Conservation (phyloP, 1,140 invertebrate species). For the Monochamus saltuarius region DNA sequence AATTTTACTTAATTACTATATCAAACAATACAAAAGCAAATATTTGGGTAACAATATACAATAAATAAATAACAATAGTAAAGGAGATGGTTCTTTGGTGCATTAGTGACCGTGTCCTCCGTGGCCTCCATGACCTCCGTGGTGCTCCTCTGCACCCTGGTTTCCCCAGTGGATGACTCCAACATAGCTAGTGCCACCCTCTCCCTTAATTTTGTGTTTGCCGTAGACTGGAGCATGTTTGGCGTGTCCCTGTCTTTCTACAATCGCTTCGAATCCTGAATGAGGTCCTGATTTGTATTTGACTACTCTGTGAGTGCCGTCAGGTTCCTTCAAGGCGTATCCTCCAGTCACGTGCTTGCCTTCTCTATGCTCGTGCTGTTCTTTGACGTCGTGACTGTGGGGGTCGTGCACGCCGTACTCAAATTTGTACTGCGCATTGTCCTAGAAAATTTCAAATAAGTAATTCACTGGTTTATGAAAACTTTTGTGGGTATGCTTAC, state of each 20-base stretch:
- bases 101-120: background rate
- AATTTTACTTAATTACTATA: too few relatives aligned
- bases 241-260: constrained; percentile 36
- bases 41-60: background rate
- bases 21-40: background rate
- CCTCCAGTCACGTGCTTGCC: constrained; percentile 53
- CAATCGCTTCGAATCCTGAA: constrained; percentile 46
- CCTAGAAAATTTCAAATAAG: background rate
- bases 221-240: constrained; percentile 33
- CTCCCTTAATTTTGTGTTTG: background rate
- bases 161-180: constrained; percentile 26
- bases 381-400: constrained; percentile 54
- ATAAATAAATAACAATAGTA: background rate
- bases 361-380: constrained; percentile 54
- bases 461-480: too few relatives aligned
- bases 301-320: constrained; percentile 53
- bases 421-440: constrained; percentile 49
- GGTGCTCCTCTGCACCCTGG: constrained; percentile 1
- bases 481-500: too few relatives aligned
- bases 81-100: background rate
- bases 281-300: constrained; percentile 52
- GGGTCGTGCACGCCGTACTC: constrained; percentile 54
- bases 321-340: constrained; percentile 52
- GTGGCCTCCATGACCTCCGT: too few relatives aligned
- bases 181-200: constrained; percentile 25